Conservation (phyloP, 2,113 vertebrate species). For the Passer domesticus region DNA sequence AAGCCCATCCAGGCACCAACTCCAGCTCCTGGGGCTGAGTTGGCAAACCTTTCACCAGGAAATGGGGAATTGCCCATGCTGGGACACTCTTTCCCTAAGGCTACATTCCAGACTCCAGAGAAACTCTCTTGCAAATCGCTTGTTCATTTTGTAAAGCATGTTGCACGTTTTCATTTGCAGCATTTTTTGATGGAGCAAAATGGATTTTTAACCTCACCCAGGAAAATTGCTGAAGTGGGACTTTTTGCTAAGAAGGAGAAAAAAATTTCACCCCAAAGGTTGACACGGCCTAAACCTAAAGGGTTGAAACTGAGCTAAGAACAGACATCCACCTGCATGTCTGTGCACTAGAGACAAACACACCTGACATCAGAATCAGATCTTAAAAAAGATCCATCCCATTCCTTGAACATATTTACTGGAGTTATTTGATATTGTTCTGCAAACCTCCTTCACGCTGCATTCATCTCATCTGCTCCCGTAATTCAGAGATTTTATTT, state of each 20-base stretch:
- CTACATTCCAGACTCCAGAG: background rate
- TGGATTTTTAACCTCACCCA: background rate
- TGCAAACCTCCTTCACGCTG: background rate
- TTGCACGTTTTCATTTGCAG: background rate
- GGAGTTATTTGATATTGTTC: background rate
- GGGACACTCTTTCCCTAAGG: background rate
- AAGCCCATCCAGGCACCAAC: background rate
- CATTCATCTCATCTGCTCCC: background rate
- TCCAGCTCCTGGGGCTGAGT: background rate
- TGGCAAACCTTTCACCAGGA: background rate
- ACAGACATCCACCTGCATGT: background rate
- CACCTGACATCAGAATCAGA: background rate
- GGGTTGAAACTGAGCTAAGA: background rate
- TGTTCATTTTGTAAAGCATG: background rate
- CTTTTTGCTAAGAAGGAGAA: background rate
- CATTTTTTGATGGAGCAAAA: background rate
- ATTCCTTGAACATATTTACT: background rate
- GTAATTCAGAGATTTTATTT: background rate
- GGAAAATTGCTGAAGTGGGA: background rate
- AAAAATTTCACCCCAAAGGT: background rate
- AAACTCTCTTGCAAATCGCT: background rate
- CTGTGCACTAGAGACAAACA: background rate
- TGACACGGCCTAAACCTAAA: background rate
- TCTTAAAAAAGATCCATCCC: background rate
- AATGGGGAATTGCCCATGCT: background rate